Conservation (phyloP, 2,797 vertebrate species). For the Zalophus californianus region DNA sequence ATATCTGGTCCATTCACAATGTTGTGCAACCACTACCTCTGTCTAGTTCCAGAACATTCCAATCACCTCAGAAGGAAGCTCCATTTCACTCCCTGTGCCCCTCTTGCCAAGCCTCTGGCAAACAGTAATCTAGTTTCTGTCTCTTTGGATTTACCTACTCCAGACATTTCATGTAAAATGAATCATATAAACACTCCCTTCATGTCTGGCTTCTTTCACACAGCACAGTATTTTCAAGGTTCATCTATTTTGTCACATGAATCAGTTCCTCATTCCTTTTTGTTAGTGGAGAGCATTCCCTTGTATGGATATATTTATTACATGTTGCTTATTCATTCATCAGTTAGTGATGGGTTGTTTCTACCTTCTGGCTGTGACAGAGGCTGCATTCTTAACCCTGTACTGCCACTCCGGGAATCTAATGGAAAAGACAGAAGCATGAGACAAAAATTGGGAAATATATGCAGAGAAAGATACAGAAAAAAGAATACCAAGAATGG, state of each 20-base stretch:
- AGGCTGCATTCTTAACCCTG: background rate
- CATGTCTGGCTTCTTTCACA: background rate
- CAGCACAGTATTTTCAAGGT: background rate
- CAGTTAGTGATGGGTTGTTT: background rate
- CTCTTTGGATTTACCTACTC: background rate
- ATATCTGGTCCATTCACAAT: background rate
- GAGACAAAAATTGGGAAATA: background rate
- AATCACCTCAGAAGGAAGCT: background rate
- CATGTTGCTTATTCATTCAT: background rate
- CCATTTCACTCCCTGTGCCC: background rate
- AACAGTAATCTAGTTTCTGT: background rate
- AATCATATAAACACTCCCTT: background rate
- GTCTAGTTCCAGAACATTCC: background rate
- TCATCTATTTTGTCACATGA: background rate
- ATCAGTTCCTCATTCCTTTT: background rate
- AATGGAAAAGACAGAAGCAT: background rate
- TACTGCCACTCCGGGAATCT: background rate
- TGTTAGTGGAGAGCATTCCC: background rate
- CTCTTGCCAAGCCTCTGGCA: background rate
- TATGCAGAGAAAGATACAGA: background rate
- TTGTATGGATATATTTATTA: background rate
- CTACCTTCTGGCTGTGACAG: background rate
- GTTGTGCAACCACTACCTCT: background rate
- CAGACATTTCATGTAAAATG: background rate
- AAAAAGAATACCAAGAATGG: background rate